Base-by-base conservation (phyloP, 1,140 invertebrate species). In the Eciton burchellii region DNA sequence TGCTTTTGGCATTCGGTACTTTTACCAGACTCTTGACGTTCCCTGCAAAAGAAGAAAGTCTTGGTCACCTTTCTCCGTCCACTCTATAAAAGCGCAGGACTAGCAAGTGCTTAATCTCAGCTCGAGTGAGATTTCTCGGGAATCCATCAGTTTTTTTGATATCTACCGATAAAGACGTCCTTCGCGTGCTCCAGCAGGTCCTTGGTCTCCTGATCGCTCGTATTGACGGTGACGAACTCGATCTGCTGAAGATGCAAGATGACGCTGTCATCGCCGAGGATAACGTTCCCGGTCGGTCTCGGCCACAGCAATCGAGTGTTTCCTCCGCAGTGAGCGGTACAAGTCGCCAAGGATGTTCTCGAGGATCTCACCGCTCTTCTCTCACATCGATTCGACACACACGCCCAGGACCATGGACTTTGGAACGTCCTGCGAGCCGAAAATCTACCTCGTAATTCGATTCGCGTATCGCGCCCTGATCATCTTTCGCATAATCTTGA, bases 361-460 rank as follows among this genome's bases (percentile, higher is more conserved):
- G 92, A 92, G 4, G 92, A 92, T 11, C 90, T 92, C 0, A 94
- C 92, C 0, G 93, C 91, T 65, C 91, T 88, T 59, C 90, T 92
- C 59, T 94, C 92, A 85, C 94, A 94, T 62, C 91, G 86, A 16
- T 90, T 91, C 1, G 90, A 84, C 2, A 92, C 92, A 66, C 94
- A 94, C 0, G 90, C 89, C 94, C 94, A 94, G 5, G 94, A 94
- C 94, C 94, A 94, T 0, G 93, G 93, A 68, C 91, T 94, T 43
- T 93, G 90, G 66, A 94, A 93, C 3, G 88, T 89, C 49, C 93
- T 94, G 62, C 49, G 65, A 74, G 41, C 45, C 66, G 3, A 62
- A 70, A 68, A 70, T 79, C n/a, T 2, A 47, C 1, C 14, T 49
- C 3, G 6, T 29, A 26, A n/a, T 1, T 43, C 5, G 21, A 29